Percentiles rank a stretch among this genome's conserved stretches.
These are phyloP conservation scores for Candidula unifasciata DNA, from an alignment of 2,888 invertebrate genomes.

Conservation along the genomic window DNA sequence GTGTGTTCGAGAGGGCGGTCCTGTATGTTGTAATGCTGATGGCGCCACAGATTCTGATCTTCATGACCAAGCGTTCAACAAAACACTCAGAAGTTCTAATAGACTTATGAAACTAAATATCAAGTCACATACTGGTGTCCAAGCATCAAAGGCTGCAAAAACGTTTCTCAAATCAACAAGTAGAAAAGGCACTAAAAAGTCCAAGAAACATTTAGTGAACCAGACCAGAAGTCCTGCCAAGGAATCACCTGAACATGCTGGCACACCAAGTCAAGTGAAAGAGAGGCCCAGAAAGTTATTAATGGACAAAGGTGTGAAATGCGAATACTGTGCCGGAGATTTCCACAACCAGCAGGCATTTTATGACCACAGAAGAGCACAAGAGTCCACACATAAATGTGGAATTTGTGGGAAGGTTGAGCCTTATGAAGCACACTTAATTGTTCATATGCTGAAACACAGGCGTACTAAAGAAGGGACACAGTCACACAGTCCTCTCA, in stretches of 20 bases:
- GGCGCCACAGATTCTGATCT: neutral
- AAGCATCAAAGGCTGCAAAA: neutral
- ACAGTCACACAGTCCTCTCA: neutral
- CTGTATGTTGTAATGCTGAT: neutral
- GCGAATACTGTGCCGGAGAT: conserved; percentile 35
- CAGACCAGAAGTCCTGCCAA: neutral
- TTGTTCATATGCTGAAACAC: conserved; percentile 51
- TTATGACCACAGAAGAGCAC: conserved; percentile 44
- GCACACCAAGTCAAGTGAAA: neutral
- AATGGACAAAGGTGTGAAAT: conserved; percentile 31
- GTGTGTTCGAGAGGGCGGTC: neutral
- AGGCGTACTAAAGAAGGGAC: conserved; percentile 19
- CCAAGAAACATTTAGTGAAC: neutral
- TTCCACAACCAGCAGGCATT: conserved; percentile 38
- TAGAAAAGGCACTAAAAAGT: neutral
- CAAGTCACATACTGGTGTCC: neutral
- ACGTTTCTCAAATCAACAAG: neutral
- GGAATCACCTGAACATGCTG: neutral
- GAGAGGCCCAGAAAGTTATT: conserved; percentile 26
- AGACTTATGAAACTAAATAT: conserved; percentile 14
- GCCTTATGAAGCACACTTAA: conserved; percentile 47
- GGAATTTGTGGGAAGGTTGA: conserved; percentile 47
- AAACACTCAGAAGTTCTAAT: conserved; percentile 7
- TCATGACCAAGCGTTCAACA: neutral
- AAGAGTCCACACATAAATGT: conserved; percentile 34